These are phyloP conservation scores for Lycaon pictus DNA, from an alignment of 2,113 vertebrate species.

Conservation along the genomic window DNA sequence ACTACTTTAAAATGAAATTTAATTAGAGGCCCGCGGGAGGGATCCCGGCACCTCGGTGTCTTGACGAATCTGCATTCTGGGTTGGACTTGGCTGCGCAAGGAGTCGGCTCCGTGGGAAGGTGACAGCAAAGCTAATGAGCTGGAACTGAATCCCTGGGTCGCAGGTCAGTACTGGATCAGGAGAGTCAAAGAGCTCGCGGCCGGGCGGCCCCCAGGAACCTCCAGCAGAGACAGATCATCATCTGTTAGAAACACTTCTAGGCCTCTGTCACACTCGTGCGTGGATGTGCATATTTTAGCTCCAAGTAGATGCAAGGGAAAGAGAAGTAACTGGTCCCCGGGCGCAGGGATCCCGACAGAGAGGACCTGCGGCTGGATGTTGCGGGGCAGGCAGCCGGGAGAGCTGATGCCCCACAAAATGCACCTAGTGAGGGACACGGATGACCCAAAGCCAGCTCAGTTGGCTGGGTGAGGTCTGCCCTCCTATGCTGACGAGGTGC, in stretches of 20 bases:
- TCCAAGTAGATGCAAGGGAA: neutral
- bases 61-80: neutral
- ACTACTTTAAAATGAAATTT: neutral
- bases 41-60: neutral
- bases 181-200: neutral
- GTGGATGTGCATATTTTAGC: neutral
- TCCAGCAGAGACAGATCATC: neutral
- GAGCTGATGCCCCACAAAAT: fast-evolving
- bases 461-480: fast-evolving
- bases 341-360: neutral
- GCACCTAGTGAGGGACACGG: neutral
- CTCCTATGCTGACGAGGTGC: neutral
- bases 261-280: neutral
- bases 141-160: neutral
- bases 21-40: neutral
- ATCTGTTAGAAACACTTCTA: neutral
- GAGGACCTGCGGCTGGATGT: neutral
- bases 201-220: neutral
- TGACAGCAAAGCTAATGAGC: no score
- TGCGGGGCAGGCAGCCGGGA: neutral
- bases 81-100: neutral
- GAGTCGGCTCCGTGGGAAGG: neutral
- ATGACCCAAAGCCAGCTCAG: neutral
- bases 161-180: neutral
- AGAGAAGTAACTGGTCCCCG: neutral